Base-by-base conservation (phyloP, 2,113 vertebrate genomes). In the Myodes glareolus region DNA sequence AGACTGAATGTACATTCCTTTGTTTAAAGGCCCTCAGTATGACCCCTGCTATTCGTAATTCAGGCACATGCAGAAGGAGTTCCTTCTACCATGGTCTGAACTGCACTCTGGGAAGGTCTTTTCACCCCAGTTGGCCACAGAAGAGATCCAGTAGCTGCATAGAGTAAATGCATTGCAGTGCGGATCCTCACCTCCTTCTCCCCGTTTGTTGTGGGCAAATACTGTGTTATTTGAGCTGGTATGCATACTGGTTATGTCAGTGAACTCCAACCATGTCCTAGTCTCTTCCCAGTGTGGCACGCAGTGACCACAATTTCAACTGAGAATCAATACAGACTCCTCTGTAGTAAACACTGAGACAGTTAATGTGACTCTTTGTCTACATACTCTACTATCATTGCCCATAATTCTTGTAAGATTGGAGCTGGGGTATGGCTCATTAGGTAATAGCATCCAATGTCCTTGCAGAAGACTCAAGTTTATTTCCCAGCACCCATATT, bases 401-500 rank as follows among this genome's bases (percentile, higher is more conserved):
- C 47, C 73, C 31, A 16, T 80, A 95, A 95, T 90, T 94, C 95
- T 85, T 89, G n/a, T 70, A 97, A 70, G 93, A 81, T 75, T 88
- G 96, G 33, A 17, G 33, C 12, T 19, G 16, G 16, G 36, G 2
- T 8, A n/a, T 19, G 33, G 31, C 68, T 72, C 68, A 72, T 16
- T n/a, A n/a, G 36, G 68, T n/a, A n/a, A 72, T 72, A 58, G 92
- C 16, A n/a, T 17, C 17, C 17, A 72, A 8, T n/a, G 68, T 16
- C n/a, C 7, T 72, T n/a, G 36, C 36, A 17, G 68, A 72, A 21
- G 16, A 72, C 68, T n/a, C 5, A n/a, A 67, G 29, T 72, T 16
- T 36, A 21, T 72, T 72, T 72, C 36, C 2, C 36, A 72, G 68
- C 31, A n/a, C 36, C 33, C 68, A 36, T 36, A 72, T 9, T 72